Evolutionary conservation across 2,113 vertebrate genomes (phyloP).

Genomic region (Delphinus delphis): DNA sequence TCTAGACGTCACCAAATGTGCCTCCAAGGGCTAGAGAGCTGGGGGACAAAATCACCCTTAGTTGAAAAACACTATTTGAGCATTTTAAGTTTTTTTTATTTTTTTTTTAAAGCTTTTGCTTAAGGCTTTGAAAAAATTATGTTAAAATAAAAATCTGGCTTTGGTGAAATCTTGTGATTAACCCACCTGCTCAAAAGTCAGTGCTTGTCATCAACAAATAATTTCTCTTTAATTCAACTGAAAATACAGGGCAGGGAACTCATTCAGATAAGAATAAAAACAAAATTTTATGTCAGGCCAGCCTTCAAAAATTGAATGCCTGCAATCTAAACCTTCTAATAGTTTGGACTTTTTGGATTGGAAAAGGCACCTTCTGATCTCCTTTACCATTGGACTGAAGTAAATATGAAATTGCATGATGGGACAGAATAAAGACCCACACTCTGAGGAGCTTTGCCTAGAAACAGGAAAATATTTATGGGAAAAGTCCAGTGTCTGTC

Average conservation of each 20-base stretch:
- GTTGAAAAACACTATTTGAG: neutral
- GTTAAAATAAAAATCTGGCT: slow-evolving; percentile 51
- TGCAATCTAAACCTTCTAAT: slow-evolving; percentile 8
- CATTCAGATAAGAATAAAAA: slow-evolving; percentile 54
- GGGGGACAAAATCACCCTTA: neutral
- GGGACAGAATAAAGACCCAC: neutral
- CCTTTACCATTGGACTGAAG: neutral
- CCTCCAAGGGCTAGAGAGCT: neutral
- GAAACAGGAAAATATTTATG: neutral
- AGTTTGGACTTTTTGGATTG: neutral
- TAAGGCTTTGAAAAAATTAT: neutral
- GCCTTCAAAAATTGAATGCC: slow-evolving; percentile 31
- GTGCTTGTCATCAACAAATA: slow-evolving; percentile 25
- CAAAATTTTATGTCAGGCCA: slow-evolving; percentile 23
- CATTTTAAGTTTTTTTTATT: neutral
- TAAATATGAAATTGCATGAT: neutral
- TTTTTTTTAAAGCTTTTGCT: neutral
- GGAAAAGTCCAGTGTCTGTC: neutral
- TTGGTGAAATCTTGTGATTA: slow-evolving; percentile 50
- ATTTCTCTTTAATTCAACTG: slow-evolving; percentile 17
- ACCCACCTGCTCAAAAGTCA: slow-evolving; percentile 36
- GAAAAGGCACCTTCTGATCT: neutral
- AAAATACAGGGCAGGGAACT: slow-evolving; percentile 30
- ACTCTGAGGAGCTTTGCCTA: neutral
- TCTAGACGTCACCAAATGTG: neutral